Evolutionary conservation across 2,113 vertebrate species (phyloP).

Genomic region (Neogobius melanostomus): DNA sequence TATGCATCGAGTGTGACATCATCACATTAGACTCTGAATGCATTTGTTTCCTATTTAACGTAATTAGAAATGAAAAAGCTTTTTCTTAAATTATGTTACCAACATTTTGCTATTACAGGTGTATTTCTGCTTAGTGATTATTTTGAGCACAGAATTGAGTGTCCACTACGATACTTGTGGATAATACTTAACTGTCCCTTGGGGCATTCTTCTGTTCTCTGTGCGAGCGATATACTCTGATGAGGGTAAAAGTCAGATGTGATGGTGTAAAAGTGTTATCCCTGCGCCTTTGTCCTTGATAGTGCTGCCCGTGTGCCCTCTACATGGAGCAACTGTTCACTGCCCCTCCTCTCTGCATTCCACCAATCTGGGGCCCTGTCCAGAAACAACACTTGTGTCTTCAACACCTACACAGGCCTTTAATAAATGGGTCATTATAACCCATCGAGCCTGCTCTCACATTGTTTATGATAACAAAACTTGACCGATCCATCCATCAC

Average conservation of each 20-base stretch:
- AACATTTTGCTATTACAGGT: no score
- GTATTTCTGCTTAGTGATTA: no score
- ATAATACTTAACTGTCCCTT: background rate
- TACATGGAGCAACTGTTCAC: constrained; percentile 62
- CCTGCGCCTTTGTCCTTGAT: constrained; percentile 66
- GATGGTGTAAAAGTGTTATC: constrained; percentile 43
- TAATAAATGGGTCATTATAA: constrained; percentile 32
- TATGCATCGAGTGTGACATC: no score
- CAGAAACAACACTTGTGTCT: constrained; percentile 68
- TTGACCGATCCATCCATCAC: background rate
- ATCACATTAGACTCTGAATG: no score
- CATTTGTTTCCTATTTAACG: no score
- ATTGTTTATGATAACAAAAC: background rate
- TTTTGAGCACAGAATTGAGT: no score
- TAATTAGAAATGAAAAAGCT: no score
- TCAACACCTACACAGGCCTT: constrained; percentile 45
- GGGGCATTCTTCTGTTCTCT: background rate
- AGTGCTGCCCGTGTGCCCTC: constrained; percentile 63
- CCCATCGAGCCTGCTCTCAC: constrained; percentile 6
- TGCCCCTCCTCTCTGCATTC: constrained; percentile 61
- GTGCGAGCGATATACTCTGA: background rate
- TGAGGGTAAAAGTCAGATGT: constrained; percentile 30
- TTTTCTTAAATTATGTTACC: no score
- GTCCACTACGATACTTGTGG: background rate
- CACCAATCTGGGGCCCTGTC: constrained; percentile 57